Evolutionary conservation across 2,113 vertebrate species (phyloP), one percentile per base, ranked within the genome.

Genomic region (Anoplopoma fimbria): DNA sequence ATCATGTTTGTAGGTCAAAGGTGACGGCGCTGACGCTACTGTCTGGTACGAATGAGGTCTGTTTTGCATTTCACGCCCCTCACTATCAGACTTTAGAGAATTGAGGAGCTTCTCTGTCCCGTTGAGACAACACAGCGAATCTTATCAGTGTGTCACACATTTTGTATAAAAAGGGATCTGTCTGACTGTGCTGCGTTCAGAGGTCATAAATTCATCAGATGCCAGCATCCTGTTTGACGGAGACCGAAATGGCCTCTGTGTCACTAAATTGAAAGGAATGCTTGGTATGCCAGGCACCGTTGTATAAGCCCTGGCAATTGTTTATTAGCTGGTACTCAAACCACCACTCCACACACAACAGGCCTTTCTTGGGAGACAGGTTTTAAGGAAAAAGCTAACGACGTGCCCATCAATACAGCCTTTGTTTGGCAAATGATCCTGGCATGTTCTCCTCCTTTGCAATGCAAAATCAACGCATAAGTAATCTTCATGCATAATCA

Each of bases 221-320:
- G 34, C 36, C 47, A 45, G 63, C 60, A 14, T 79, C 75, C 42
- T 53, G 76, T 83, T 79, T 33, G 80, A 88, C 74, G 84, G 29
- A 31, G 57, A 60, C 57, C 9, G 77, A 65, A 60, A 33, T 17
- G 53, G 47, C 78, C 69, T 68, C 70, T 0, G 45, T 68, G 73
- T 87, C 82, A 83, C 62, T 76, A 15, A 69, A 40, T 33, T 33
- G 6, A 84, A 72, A 87, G 72, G 81, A 90, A 92, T 87, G 87
- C 1, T 13, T 19, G 82, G 76, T 27, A 91, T 87, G 17, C 62
- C 53, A 83, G 70, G 76, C 53, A 14, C 73, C 67, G 74, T 82
- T 77, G 71, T 47, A 31, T 57, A n/a, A 87, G 68, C 58, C 62
- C 63, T 63, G 63, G 6, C 58, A 34, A 73, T 75, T 40, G 51